Base-by-base conservation (phyloP, 2,888 invertebrate species). In the Rotaria magnacalcarata region DNA sequence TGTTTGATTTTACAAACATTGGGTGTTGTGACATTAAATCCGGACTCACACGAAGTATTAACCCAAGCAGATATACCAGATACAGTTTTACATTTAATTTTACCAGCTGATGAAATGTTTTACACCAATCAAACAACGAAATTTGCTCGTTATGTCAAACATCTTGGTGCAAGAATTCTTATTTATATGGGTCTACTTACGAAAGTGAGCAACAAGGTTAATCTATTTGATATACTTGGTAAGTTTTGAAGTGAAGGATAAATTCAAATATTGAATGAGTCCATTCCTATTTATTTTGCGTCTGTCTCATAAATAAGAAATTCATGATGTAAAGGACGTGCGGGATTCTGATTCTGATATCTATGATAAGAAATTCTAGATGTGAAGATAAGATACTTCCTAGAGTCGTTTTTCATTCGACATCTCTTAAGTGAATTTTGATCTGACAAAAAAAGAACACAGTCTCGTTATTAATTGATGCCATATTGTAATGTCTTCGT, bases 81-180 rank as follows among this genome's bases (percentile, higher is more conserved):
- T 89, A 92, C 92, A 88, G 90, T 94, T 84, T 93, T 93, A 89
- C 93, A 93, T 89, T 91, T 94, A 87, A 91, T 94, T 86, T 91
- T 94, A 87, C 94, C 94, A 34, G 93, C 93, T 0, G 93, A 94
- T 89, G 93, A 93, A 89, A 93, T 93, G 93, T 94, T 93, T 90
- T 93, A 93, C 90, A 93, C 93, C 84, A 93, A 93, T 89, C 93
- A 93, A 89, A 93, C 93, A 88, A 93, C 93, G 84, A 92, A 93
- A 89, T 93, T 93, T 89, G 93, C 93, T 85, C 91, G 92, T 86
- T 93, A 92, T 88, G 93, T 94, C 86, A 93, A 93, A 89, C 93
- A 93, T 90, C 93, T 93, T 89, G 93, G 93, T 0, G 93, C 93
- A 6, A 89, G 93, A 85, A 92, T 93, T 27, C 91, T 94, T 34